Conservation (phyloP, 2,797 vertebrate genomes). For the Protonibea diacanthus region DNA sequence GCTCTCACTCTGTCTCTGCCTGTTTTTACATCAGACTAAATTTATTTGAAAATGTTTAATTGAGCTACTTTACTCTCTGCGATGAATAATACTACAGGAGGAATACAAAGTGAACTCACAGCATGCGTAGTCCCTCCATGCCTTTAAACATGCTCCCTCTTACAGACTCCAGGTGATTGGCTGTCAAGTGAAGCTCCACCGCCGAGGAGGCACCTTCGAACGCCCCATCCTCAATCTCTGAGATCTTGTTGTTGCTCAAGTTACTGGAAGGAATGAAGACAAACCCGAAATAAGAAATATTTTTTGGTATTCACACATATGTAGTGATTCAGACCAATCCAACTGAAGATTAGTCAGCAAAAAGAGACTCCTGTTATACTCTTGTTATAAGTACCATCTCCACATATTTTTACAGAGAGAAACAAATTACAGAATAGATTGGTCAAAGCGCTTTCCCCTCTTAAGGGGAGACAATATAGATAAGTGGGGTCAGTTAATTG, state of each 20-base stretch:
- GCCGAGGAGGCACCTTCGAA: constrained; percentile 92
- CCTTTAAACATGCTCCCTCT: constrained; percentile 94
- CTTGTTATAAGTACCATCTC: not conserved
- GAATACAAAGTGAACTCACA: constrained; percentile 86
- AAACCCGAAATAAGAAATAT: not conserved
- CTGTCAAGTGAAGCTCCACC: constrained; percentile 93
- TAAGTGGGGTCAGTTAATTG: no score
- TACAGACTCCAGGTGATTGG: constrained; percentile 95
- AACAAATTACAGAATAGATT: not conserved
- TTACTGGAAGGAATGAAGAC: constrained; percentile 83
- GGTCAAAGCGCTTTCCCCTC: not conserved
- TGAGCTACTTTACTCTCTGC: not conserved
- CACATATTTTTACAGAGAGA: not conserved
- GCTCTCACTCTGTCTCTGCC: not conserved
- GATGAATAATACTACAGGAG: not conserved
- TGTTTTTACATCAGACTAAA: not conserved
- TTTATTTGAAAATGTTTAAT: not conserved
- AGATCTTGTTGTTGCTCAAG: constrained; percentile 97
- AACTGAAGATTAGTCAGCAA: not conserved
- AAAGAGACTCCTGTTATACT: no score
- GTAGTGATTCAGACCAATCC: not conserved
- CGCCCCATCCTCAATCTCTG: constrained; percentile 92
- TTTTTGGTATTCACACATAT: not conserved
- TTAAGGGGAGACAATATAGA: not conserved
- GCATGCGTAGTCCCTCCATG: constrained; percentile 91